Evolutionary conservation across 2,888 invertebrate genomes (phyloP).

Genomic region (Dynastes maya): DNA sequence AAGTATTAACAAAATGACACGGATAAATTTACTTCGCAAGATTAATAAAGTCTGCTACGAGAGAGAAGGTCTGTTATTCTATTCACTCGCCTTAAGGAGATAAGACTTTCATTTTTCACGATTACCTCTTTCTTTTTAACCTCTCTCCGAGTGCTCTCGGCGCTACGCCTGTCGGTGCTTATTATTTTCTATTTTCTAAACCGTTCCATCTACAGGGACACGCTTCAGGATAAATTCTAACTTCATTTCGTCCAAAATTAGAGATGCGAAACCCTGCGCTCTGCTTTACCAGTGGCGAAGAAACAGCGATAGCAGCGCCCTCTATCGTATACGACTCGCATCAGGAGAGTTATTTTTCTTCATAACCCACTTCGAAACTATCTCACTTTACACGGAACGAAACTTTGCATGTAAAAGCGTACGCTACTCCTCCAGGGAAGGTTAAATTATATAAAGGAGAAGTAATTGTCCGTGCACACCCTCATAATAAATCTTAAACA

Average conservation of each 20-base stretch:
- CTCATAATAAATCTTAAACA: slow-evolving; percentile 43
- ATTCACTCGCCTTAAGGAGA: slow-evolving; percentile 1
- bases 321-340: slow-evolving; percentile 21
- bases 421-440: slow-evolving; percentile 34
- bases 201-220: slow-evolving; percentile 31
- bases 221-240: slow-evolving; percentile 25
- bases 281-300: slow-evolving; percentile 1
- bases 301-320: slow-evolving; percentile 4
- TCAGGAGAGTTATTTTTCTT: slow-evolving; percentile 44
- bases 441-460: slow-evolving; percentile 46
- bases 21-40: slow-evolving; percentile 26
- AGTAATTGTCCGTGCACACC: slow-evolving; percentile 44
- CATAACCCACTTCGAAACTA: slow-evolving; percentile 42
- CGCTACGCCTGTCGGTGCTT: neutral
- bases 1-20: neutral
- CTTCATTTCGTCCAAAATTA: slow-evolving; percentile 12
- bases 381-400: slow-evolving; percentile 37
- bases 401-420: slow-evolving; percentile 41
- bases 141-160: neutral
- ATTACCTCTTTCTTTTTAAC: slow-evolving; percentile 22
- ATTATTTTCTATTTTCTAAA: slow-evolving; percentile 43
- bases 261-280: slow-evolving; percentile 1
- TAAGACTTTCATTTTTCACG: slow-evolving; percentile 37
- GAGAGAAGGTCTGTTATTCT: slow-evolving; percentile 12
- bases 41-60: slow-evolving; percentile 33